Evolutionary conservation across 2,888 invertebrate species (phyloP), one percentile per base, ranked within the genome.

Genomic region (Branchipolynoe longqiensis): DNA sequence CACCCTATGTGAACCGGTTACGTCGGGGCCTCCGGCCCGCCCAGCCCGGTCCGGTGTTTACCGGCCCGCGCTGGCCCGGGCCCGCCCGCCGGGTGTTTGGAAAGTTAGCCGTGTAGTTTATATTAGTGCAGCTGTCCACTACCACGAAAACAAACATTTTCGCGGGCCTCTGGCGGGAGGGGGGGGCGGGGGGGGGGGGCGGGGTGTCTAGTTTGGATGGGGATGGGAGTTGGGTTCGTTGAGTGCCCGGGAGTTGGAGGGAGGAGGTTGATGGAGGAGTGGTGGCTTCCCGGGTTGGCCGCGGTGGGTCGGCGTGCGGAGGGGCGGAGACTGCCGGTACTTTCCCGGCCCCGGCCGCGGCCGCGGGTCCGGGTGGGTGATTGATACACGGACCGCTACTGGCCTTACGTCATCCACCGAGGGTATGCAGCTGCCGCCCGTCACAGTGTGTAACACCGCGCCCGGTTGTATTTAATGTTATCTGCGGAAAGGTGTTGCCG

Each of bases 101-200:
- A 25, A 62, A 69, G 69, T 69, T 69, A n/a, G 69, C 36, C 38
- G 33, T 38, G 36, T 38, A 69, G 69, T 69, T 69, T 69, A 38
- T 69, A 38, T 69, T 69, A n/a, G 36, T 69, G 69, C 69, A 69
- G 69, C 69, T 69, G 69, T 31, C 38, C 36, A 12, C 31, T 31
- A 31, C 25, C 18, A 31, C 62, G 31, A 62, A 62, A 62, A 62
- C 62, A 62, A 62, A 62, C 31, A 62, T 31, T 31, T 62, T 14
- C 56, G n/a, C 62, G 25, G 62, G 28, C 31, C 25, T 25, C 62
- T 62, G 2, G 25, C 62, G 28, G 62, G 62, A 31, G 62, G 28
- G 12, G 28, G 48, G 48, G 18, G 48, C 18, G 18, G 48, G 48
- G 48, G 48, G 48, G 48, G 48, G 48, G 48, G 48, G 48, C 8